phyloP scores from a whole-genome alignment of 2,113 vertebrate species.

The Leiothrix lutea region DNA sequence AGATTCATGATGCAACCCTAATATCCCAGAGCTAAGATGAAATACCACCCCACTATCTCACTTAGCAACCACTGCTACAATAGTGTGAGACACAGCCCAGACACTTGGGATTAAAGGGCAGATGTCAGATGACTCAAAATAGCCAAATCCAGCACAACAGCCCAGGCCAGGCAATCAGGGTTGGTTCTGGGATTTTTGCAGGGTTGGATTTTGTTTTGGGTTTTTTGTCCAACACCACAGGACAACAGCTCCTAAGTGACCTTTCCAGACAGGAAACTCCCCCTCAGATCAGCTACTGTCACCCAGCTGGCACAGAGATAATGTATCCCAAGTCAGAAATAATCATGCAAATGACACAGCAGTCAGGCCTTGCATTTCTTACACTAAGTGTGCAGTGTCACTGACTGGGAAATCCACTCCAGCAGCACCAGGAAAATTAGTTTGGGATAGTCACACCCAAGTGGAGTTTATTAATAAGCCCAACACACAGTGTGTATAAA shows the following conservation, averaged over 20 bases:
- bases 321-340: not conserved
- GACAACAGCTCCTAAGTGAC: not conserved
- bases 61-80: not conserved
- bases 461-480: not conserved
- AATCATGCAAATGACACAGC: not conserved
- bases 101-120: not conserved
- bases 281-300: not conserved
- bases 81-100: not conserved
- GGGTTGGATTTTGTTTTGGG: not conserved
- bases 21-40: no score
- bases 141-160: not conserved
- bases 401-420: not conserved
- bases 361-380: not conserved
- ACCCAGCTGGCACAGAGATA: not conserved
- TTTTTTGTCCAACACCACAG: not conserved
- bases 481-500: not conserved
- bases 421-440: not conserved
- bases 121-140: not conserved
- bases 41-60: not conserved
- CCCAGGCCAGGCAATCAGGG: not conserved
- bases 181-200: fast-evolving
- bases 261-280: not conserved
- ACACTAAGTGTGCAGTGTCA: fast-evolving
- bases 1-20: not conserved
- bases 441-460: not conserved